These are phyloP conservation scores for Spizaetus ornatus DNA, from an alignment of 2,113 vertebrate genomes.

Conservation along the genomic window DNA sequence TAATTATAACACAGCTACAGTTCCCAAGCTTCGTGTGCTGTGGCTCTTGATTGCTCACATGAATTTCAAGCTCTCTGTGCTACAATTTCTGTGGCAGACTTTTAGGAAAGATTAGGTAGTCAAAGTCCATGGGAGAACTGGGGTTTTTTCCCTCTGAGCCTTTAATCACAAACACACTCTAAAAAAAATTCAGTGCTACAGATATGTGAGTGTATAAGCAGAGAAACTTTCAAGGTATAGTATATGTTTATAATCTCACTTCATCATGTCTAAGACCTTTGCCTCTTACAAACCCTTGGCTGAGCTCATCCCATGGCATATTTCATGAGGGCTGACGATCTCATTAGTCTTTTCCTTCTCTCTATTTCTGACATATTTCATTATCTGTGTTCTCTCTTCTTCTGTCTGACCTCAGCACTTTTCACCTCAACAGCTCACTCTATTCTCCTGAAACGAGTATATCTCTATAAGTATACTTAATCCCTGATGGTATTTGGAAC, in stretches of 20 bases:
- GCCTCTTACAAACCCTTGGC: neutral
- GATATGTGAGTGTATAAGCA: fast-evolving
- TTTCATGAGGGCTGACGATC: neutral
- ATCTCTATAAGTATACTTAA: neutral
- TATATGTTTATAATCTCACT: neutral
- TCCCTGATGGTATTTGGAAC: neutral
- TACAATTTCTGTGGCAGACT: neutral
- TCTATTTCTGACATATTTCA: neutral
- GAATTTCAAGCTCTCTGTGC: neutral
- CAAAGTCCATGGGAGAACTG: neutral
- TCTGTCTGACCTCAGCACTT: neutral
- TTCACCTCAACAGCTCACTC: neutral
- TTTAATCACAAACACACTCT: neutral
- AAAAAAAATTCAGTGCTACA: neutral
- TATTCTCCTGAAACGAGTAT: neutral
- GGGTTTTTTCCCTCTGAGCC: neutral
- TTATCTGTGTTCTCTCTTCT: neutral
- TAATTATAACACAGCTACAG: neutral
- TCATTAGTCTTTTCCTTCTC: neutral
- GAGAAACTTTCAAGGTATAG: neutral
- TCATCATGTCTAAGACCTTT: neutral
- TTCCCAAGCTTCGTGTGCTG: neutral
- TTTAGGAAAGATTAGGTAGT: neutral
- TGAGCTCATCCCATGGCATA: neutral
- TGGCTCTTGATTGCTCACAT: neutral